Base-by-base conservation (phyloP, 2,113 vertebrate species). In the Delphinus delphis region DNA sequence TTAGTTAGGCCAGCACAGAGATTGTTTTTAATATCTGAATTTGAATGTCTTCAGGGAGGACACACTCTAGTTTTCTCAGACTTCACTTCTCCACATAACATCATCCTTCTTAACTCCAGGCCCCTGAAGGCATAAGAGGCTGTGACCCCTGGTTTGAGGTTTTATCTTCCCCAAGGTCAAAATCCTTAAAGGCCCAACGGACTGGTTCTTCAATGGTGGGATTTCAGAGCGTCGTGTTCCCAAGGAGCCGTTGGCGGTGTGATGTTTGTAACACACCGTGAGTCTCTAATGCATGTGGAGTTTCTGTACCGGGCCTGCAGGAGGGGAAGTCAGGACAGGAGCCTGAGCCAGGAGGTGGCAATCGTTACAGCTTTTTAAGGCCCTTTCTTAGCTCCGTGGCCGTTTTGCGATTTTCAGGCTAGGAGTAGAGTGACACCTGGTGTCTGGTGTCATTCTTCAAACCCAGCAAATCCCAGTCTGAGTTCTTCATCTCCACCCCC, bases 391-490 rank as follows among this genome's bases (percentile, higher is more conserved):
- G 63, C 50, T 95, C 33, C 6, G 11, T 13, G 77, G 9, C 58
- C 38, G 77, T 76, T 86, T 41, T 50, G 58, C 0, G 6, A 68
- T 68, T 71, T 90, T 85, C 82, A 86, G 47, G 21, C 73, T 83
- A 50, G 85, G 92, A 68, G n/a, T 38, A 96, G 28, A 92, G 97
- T 92, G 97, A 97, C 96, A 95, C 68, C 97, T 98, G 89, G 73
- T 93, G 97, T 89, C 74, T 63, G 31, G 38, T 70, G 74, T 53
- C 62, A 3, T 63, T 50, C 74, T 50, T 67, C 33, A 79, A 62
- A 55, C 23, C 26, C 77, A 28, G 33, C 50, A 50, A 8, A 41
- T 67, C 50, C n/a, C 38, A 28, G 1, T 65, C 53, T 38, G 62
- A 94, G 44, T 86, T 86, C 55, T 86, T 26, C 26, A 13, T 25